Conservation (phyloP, 2,797 vertebrate species). For the Coracias cyanogaster region DNA sequence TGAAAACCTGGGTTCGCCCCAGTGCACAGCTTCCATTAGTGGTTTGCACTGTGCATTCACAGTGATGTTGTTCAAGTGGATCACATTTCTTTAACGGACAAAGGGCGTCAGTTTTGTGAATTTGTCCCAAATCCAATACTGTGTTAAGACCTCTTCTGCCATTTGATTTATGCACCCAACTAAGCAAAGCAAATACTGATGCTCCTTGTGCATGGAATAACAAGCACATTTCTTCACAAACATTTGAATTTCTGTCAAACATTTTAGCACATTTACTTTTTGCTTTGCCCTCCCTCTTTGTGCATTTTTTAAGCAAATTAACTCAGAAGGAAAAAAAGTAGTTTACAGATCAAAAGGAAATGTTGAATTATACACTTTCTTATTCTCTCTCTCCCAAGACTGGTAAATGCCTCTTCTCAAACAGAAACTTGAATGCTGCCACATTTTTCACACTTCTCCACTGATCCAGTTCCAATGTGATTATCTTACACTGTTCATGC, state of each 20-base stretch:
- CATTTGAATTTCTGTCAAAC: slow-evolving; percentile 65
- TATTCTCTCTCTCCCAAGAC: slow-evolving; percentile 55
- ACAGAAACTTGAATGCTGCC: slow-evolving; percentile 55
- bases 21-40: neutral
- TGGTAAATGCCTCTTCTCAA: slow-evolving; percentile 57
- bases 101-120: neutral
- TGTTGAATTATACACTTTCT: slow-evolving; percentile 62
- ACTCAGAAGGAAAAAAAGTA: slow-evolving; percentile 58
- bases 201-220: slow-evolving; percentile 56
- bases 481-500: slow-evolving; percentile 45
- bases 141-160: slow-evolving; percentile 5
- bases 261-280: slow-evolving; percentile 62
- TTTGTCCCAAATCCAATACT: neutral
- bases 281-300: slow-evolving; percentile 52
- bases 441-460: slow-evolving; percentile 59
- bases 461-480: slow-evolving; percentile 61
- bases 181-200: slow-evolving; percentile 47
- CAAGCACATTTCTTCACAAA: slow-evolving; percentile 13
- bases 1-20: neutral
- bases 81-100: neutral
- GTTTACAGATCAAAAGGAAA: slow-evolving; percentile 68
- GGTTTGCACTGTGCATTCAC: neutral
- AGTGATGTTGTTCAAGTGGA: neutral
- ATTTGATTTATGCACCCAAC: slow-evolving; percentile 16
- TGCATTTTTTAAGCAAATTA: slow-evolving; percentile 70